phyloP scores from a whole-genome alignment of 2,113 vertebrate species.

The Sprattus sprattus region DNA sequence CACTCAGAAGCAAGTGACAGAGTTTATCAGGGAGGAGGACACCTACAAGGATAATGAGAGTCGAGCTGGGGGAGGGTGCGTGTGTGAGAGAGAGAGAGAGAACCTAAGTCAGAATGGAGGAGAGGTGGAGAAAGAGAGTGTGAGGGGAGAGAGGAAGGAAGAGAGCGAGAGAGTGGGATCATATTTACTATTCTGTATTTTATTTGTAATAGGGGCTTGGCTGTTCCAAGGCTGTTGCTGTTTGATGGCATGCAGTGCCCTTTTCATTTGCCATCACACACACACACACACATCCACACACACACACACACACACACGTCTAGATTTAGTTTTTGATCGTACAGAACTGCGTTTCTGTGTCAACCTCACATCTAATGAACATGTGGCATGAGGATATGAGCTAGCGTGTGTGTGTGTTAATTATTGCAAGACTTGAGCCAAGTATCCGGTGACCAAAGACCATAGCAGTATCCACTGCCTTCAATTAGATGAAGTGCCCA shows the following conservation, averaged over 20 bases:
- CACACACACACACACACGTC: not conserved
- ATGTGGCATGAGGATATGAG: not conserved
- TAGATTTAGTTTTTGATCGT: too few species aligned
- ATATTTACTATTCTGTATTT: not conserved
- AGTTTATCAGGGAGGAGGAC: conserved; percentile 46
- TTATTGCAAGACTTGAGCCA: not conserved
- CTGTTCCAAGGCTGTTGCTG: not conserved
- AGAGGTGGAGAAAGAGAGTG: conserved; percentile 8
- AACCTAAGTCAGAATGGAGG: not conserved
- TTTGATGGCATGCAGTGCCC: not conserved
- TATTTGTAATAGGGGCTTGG: not conserved
- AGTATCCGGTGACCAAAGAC: not conserved
- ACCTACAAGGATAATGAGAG: conserved; percentile 51
- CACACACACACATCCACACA: not conserved
- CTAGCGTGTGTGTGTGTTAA: not conserved
- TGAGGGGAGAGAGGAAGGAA: not conserved
- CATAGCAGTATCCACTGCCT: not conserved
- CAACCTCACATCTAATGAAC: too few species aligned
- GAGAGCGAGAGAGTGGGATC: not conserved
- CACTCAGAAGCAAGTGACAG: conserved; percentile 28
- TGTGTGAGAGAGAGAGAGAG: not conserved
- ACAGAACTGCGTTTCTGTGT: not conserved
- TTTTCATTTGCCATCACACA: not conserved
- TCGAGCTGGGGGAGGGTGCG: not conserved
- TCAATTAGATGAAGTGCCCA: not conserved